phyloP scores from a whole-genome alignment of 2,888 invertebrate genomes.

The Campoplex capitator region DNA sequence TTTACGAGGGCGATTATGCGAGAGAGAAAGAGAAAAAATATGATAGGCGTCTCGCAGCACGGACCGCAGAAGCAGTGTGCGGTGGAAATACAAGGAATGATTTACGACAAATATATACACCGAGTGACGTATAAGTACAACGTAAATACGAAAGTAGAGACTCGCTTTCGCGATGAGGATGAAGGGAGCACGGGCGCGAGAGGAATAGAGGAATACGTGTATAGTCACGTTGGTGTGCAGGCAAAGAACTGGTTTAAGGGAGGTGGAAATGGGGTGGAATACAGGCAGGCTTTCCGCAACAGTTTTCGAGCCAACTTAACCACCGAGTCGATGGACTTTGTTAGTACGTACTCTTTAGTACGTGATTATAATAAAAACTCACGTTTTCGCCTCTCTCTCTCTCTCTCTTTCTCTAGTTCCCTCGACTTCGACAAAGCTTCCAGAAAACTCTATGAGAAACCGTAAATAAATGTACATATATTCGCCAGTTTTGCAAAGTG shows the following conservation, averaged over 20 bases:
- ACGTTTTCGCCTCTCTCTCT: constrained; percentile 7
- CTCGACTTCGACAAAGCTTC: constrained; percentile 1
- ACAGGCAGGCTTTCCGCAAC: constrained; percentile 13
- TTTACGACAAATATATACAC: constrained; percentile 70
- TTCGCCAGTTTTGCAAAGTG: constrained; percentile 18
- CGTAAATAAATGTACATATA: constrained; percentile 12
- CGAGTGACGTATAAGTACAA: constrained; percentile 69
- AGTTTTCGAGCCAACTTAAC: constrained; percentile 42
- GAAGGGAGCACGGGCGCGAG: neutral
- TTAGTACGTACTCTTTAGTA: constrained; percentile 41
- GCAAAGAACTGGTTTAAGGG: constrained; percentile 17
- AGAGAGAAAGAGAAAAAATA: constrained; percentile 42
- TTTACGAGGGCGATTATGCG: constrained; percentile 68
- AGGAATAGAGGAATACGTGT: neutral
- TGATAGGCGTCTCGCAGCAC: constrained; percentile 50
- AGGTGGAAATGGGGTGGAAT: constrained; percentile 16
- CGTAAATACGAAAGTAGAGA: constrained; percentile 67
- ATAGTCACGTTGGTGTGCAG: constrained; percentile 16
- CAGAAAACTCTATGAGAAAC: constrained; percentile 3
- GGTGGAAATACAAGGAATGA: constrained; percentile 65
- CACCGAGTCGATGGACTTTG: constrained; percentile 49
- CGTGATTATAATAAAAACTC: constrained; percentile 54
- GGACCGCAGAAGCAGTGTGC: constrained; percentile 41
- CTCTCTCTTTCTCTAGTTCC: neutral
- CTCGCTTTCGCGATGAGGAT: constrained; percentile 32